Conservation (phyloP, 2,888 invertebrate genomes). For the Himalopsyche japonica region DNA sequence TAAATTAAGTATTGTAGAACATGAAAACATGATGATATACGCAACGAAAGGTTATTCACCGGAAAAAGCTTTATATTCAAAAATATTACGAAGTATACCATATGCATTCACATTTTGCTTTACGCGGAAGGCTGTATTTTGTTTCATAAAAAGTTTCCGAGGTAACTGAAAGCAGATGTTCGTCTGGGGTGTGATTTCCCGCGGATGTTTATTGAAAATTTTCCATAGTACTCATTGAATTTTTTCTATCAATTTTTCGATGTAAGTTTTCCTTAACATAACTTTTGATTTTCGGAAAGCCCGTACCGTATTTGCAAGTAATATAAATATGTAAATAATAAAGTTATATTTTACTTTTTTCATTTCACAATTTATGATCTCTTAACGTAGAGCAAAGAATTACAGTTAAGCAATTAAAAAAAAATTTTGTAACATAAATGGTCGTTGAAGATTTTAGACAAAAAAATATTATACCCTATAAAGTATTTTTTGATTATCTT, state of each 20-base stretch:
- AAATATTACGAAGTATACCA: neutral
- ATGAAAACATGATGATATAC: too few species aligned
- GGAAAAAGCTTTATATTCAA: neutral
- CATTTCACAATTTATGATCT: too few species aligned
- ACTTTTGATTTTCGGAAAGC: neutral
- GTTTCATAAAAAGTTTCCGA: neutral
- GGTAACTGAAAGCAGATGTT: neutral
- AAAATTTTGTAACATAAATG: too few species aligned
- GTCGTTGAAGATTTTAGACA: too few species aligned
- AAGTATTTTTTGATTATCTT: too few species aligned
- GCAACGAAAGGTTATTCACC: too few species aligned
- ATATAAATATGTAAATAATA: too few species aligned
- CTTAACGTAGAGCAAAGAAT: too few species aligned
- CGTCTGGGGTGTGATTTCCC: slow-evolving; percentile 1
- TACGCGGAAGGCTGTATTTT: neutral
- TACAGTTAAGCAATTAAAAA: too few species aligned
- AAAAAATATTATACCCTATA: too few species aligned
- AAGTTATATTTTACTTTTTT: too few species aligned
- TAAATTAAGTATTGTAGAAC: too few species aligned
- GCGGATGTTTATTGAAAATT: neutral
- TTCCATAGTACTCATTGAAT: neutral
- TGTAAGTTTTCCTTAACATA: neutral
- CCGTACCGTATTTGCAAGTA: neutral
- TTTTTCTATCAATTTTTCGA: neutral
- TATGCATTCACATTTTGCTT: neutral